A percentile compares a stretch with the other conserved stretches of the same genome.
These are phyloP conservation scores for Isoperla grammatica DNA, from an alignment of 2,888 invertebrate genomes.

Conservation along the genomic window DNA sequence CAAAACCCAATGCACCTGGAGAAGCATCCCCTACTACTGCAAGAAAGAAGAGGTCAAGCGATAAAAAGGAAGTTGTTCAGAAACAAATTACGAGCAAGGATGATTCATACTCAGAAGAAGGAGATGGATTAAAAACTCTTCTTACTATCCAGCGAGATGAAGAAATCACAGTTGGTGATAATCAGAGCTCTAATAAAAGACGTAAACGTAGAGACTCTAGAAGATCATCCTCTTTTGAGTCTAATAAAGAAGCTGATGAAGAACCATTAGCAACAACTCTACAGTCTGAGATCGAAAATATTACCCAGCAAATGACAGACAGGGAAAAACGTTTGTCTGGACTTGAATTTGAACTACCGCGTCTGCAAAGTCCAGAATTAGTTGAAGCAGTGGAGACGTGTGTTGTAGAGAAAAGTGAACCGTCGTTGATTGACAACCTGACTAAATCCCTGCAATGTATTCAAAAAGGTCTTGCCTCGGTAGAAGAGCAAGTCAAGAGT, in stretches of 20 bases:
- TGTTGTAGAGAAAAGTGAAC: slow-evolving; percentile 31
- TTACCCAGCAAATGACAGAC: slow-evolving; percentile 8
- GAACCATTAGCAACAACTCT: background rate
- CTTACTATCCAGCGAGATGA: slow-evolving; percentile 37
- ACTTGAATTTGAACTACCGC: slow-evolving; percentile 24
- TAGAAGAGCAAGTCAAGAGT: slow-evolving; percentile 53
- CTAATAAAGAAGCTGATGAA: slow-evolving; percentile 3
- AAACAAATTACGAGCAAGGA: slow-evolving; percentile 6
- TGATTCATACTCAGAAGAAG: slow-evolving; percentile 43
- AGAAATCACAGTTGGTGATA: slow-evolving; percentile 41
- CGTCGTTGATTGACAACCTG: slow-evolving; percentile 25
- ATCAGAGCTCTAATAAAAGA: slow-evolving; percentile 40
- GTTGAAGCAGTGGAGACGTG: slow-evolving; percentile 12
- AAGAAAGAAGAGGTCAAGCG: slow-evolving; percentile 17
- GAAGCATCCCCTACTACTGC: slow-evolving; percentile 45
- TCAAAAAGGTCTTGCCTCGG: slow-evolving; percentile 53
- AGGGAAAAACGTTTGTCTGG: slow-evolving; percentile 14
- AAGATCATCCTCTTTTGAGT: slow-evolving; percentile 6
- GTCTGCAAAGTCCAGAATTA: slow-evolving; percentile 18
- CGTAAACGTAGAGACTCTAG: background rate
- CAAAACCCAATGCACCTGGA: slow-evolving; percentile 42
- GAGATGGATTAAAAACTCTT: slow-evolving; percentile 52
- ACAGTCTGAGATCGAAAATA: slow-evolving; percentile 17
- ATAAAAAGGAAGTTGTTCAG: background rate
- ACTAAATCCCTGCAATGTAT: slow-evolving; percentile 45